Conservation (phyloP, 2,797 vertebrate species). For the Squalus acanthias region DNA sequence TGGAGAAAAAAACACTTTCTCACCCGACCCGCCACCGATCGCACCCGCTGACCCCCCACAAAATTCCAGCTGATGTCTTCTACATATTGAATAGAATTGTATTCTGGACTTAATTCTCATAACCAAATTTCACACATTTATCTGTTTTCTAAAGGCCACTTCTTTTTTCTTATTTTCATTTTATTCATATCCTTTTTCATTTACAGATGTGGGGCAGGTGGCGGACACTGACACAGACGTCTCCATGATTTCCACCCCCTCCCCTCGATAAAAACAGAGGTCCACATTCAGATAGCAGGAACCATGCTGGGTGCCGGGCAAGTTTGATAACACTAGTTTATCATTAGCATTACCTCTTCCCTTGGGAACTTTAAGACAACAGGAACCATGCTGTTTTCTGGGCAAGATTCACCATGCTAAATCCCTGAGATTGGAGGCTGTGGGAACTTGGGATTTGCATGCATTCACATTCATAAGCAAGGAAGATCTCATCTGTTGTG, state of each 20-base stretch:
- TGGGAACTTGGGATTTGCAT: not conserved
- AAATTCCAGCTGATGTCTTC: not conserved
- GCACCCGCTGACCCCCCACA: too few species aligned
- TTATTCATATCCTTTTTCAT: conserved; percentile 11
- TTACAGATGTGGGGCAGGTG: not conserved
- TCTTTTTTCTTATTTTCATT: not conserved
- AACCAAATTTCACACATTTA: not conserved
- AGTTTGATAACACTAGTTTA: not conserved
- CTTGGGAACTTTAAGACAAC: not conserved
- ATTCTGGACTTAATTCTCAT: not conserved
- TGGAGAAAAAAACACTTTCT: too few species aligned
- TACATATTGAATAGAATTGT: not conserved
- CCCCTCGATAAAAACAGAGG: too few species aligned
- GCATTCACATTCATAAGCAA: not conserved
- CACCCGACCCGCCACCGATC: too few species aligned
- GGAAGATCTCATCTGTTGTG: not conserved
- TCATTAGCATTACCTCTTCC: not conserved
- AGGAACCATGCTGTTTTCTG: not conserved
- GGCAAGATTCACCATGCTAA: not conserved
- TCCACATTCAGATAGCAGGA: not conserved
- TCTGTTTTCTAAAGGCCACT: conserved; percentile 2
- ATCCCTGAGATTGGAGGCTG: not conserved
- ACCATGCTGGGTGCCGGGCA: not conserved
- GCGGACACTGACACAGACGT: not conserved
- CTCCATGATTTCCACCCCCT: not conserved